A percentile compares a stretch with the other conserved stretches of the same genome.
Conservation (phyloP, 2,113 vertebrate species). For the Pampusana beccarii region DNA sequence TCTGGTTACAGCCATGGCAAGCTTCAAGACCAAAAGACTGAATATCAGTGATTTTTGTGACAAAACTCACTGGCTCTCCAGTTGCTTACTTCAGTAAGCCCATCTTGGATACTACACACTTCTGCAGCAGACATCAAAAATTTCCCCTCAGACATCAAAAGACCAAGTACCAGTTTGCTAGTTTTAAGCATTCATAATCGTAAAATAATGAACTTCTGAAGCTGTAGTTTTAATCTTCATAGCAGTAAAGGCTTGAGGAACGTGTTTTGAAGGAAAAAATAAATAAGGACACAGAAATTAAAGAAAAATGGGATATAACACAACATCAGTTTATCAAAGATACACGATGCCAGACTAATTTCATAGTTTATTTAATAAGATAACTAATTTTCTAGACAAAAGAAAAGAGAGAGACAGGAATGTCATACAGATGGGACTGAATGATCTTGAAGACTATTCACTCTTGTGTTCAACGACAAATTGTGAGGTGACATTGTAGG, state of each 20-base stretch:
- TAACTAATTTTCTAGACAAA: constrained; percentile 25
- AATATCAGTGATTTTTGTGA: not conserved
- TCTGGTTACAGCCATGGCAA: not conserved
- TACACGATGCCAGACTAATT: not conserved
- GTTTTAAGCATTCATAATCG: not conserved
- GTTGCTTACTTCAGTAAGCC: constrained; percentile 1
- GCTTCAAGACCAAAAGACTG: not conserved
- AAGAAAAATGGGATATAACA: not conserved
- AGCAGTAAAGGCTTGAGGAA: not conserved
- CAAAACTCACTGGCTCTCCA: constrained; percentile 5
- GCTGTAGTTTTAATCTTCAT: constrained; percentile 34
- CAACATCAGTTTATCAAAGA: not conserved
- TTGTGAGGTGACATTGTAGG: not conserved
- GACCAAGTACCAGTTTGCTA: not conserved
- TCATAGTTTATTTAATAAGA: not conserved
- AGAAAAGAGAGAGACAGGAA: not conserved
- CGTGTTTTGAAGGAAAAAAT: constrained; percentile 5
- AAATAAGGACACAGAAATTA: not conserved
- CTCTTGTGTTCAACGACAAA: constrained; percentile 14
- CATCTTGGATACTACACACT: not conserved
- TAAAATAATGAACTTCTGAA: constrained; percentile 33
- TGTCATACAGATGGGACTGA: not conserved
- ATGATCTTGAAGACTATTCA: not conserved
- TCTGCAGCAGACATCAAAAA: not conserved
- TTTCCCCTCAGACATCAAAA: not conserved